A percentile compares a stretch with the other conserved stretches of the same genome.
These are phyloP conservation scores for Amphimedon queenslandica DNA, from an alignment of 37 sponge, comb jelly and placozoan species.

Conservation along the genomic window DNA sequence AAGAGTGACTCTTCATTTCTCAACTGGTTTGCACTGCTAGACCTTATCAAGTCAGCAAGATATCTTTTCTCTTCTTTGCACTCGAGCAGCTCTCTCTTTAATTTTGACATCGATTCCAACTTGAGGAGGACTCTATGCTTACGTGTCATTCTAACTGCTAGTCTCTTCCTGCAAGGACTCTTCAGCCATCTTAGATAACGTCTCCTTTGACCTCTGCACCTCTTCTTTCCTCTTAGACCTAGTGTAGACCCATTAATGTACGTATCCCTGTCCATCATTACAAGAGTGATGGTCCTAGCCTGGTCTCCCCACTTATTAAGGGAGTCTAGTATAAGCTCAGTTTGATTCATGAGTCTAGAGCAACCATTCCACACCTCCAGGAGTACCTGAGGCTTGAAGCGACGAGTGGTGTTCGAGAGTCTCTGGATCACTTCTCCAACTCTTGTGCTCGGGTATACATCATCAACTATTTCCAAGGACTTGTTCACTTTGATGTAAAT, in stretches of 20 bases:
- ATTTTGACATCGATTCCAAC: too few relatives aligned
- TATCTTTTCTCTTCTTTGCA: background rate
- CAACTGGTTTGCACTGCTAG: background rate
- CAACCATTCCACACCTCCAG: slow-evolving; percentile 24
- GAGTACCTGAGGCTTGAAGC: slow-evolving; percentile 11
- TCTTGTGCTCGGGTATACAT: slow-evolving; percentile 4
- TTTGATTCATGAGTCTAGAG: background rate
- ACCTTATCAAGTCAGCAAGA: background rate
- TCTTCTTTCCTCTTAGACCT: background rate
- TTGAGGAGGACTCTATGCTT: background rate
- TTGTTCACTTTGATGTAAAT: slow-evolving; percentile 11
- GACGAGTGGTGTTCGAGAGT: background rate
- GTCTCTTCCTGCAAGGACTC: background rate
- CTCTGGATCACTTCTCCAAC: slow-evolving; percentile 8
- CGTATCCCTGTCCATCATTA: background rate
- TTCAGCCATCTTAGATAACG: background rate
- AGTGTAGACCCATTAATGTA: background rate
- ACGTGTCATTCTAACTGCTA: background rate
- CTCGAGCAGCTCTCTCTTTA: background rate
- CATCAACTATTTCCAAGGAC: slow-evolving; percentile 5
- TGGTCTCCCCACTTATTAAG: slow-evolving; percentile 18
- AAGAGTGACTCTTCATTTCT: background rate
- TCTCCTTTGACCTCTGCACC: background rate
- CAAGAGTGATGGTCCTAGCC: background rate
- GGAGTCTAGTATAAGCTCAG: background rate